Percentiles rank a stretch among this genome's conserved stretches.
phyloP scores from a whole-genome alignment of 2,797 vertebrate genomes.

The Periparus ater region DNA sequence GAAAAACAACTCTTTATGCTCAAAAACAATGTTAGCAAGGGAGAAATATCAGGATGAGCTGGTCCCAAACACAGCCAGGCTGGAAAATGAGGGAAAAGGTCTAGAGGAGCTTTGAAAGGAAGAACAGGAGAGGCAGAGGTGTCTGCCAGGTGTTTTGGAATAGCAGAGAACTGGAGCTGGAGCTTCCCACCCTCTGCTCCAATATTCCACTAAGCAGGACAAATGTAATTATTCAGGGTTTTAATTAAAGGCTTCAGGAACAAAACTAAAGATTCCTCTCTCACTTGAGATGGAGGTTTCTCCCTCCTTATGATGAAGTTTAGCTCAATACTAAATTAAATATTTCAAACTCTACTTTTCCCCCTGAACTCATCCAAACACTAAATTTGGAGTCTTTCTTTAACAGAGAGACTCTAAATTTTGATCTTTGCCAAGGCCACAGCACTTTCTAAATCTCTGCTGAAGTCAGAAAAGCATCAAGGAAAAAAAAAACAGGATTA shows the following conservation, averaged over 20 bases:
- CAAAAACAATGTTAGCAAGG: background rate
- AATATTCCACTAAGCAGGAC: background rate
- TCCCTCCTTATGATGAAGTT: background rate
- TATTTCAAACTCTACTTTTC: background rate
- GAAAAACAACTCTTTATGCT: background rate
- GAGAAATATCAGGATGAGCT: background rate
- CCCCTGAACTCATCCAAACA: background rate
- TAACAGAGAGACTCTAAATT: background rate
- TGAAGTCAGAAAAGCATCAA: background rate
- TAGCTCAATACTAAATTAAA: background rate
- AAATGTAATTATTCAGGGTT: background rate
- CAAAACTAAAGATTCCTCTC: background rate
- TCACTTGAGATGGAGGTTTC: background rate
- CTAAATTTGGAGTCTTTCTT: background rate
- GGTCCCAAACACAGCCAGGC: background rate
- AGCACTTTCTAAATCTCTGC: background rate
- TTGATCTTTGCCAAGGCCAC: constrained; percentile 15
- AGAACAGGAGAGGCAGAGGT: background rate
- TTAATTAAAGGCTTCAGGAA: background rate
- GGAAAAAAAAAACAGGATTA: background rate
- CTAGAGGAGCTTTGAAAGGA: background rate
- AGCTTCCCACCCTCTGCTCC: background rate
- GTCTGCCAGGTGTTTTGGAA: background rate
- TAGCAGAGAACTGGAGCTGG: background rate
- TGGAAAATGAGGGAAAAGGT: background rate